A percentile compares a stretch with the other conserved stretches of the same genome.
Conservation (phyloP, 64 coral and sea anemone species). For the Platygyra sinensis region DNA sequence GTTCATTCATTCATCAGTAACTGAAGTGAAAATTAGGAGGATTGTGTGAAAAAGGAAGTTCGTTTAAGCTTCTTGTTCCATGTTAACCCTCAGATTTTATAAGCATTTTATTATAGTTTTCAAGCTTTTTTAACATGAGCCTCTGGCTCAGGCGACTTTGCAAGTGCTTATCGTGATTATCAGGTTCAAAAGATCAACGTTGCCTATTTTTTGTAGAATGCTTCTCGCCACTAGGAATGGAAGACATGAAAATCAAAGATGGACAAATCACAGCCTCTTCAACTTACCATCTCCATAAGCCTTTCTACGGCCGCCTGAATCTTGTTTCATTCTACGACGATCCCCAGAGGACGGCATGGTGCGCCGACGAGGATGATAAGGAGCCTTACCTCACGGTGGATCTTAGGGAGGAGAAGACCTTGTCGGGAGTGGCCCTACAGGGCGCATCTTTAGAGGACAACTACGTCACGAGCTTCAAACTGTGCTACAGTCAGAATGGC, state of each 20-base stretch:
- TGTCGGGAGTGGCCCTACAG: conserved; percentile 91
- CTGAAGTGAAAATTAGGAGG: too few species aligned
- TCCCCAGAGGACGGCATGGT: conserved; percentile 88
- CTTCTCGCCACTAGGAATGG: conserved; percentile 93
- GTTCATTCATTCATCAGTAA: too few species aligned
- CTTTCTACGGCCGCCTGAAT: conserved; percentile 86
- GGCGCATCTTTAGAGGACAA: conserved; percentile 88
- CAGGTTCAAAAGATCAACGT: too few species aligned
- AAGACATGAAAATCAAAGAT: conserved; percentile 91
- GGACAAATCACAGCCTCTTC: conserved; percentile 90
- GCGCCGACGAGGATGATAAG: conserved; percentile 89
- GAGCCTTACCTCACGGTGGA: conserved; percentile 91
- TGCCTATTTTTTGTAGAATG: conserved; percentile 69
- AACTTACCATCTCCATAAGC: conserved; percentile 72
- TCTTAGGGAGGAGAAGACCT: conserved; percentile 86
- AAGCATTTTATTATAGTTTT: too few species aligned
- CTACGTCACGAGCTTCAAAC: conserved; percentile 91
- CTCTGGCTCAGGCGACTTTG: too few species aligned
- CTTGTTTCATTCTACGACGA: conserved; percentile 96
- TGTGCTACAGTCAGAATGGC: conserved; percentile 92
- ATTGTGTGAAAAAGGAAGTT: too few species aligned
- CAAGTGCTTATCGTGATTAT: too few species aligned
- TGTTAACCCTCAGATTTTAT: too few species aligned
- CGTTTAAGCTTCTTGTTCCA: too few species aligned
- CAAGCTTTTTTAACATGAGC: too few species aligned